Evolutionary conservation across 2,888 invertebrate species (phyloP), one percentile per base, ranked within the genome.

Genomic region (Nemotelus nigrinus): DNA sequence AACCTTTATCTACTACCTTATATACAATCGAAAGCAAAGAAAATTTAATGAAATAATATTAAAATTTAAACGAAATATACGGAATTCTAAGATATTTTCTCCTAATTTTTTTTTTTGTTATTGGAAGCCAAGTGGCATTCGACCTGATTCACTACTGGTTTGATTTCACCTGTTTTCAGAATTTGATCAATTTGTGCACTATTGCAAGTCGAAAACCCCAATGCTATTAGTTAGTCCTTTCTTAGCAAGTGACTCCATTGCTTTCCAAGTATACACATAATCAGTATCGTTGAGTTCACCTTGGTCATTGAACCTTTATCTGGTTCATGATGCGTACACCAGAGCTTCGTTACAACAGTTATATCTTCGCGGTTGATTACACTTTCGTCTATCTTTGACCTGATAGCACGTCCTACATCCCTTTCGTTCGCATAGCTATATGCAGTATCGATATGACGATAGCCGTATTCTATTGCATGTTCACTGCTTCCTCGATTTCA

Each of bases 121-220:
- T 92, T 92, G 2, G 94, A 88, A 81, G 93, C 92, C 1, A 94
- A 90, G 82, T 93, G 84, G 65, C 86, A 87, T 79, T 87, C 87
- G 3, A 87, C 80, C 80, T 82, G 48, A 8, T 50, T 64, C 0
- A 45, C 25, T 25, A 1, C 25, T 0, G 94, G 94, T 82, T 91
- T 91, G 76, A 94, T 89, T 78, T 87, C 89, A n/a, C 92, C 91
- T 5, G 86, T 89, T 1, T 89, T 89, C 55, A 96, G 83, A 6
- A 97, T 83, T 68, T 93, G 88, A 65, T 92, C 90, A 3, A 95
- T 86, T 86, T 97, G 97, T 71, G 89, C 88, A 81, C 89, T 91
- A 85, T 95, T 97, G 85, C 96, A 97, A 87, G 97, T 97, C 60
- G 95, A n/a, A 95, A 1, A 97, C 84, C 0, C 97, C 97, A 83